Evolutionary conservation across 2,113 vertebrate genomes (phyloP).

Genomic region (Thryonomys swinderianus): DNA sequence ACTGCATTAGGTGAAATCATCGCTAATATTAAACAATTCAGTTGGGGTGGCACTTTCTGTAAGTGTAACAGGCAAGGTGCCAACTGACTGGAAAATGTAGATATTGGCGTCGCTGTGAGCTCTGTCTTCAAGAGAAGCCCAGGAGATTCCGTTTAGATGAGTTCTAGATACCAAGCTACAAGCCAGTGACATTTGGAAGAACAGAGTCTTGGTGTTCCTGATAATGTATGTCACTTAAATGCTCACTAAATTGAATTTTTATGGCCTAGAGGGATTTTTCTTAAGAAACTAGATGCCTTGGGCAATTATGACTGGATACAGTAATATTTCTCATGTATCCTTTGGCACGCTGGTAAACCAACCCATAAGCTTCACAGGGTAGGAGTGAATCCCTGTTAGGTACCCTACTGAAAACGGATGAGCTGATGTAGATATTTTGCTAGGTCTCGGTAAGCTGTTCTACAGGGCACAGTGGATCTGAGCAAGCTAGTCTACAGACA

Average conservation of each 20-base stretch:
- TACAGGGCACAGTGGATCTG: not conserved
- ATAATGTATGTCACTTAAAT: not conserved
- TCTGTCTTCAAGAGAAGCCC: too few relatives aligned
- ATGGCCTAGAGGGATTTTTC: not conserved
- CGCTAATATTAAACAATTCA: not conserved
- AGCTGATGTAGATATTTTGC: not conserved
- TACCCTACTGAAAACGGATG: not conserved
- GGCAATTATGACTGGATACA: not conserved
- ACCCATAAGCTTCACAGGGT: not conserved
- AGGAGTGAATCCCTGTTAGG: not conserved
- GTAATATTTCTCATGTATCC: not conserved
- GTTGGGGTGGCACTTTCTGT: not conserved
- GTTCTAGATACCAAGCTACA: not conserved
- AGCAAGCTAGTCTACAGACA: too few relatives aligned
- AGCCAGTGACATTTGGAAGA: not conserved
- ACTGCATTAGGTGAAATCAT: not conserved
- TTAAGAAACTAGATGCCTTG: not conserved
- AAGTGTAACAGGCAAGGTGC: not conserved
- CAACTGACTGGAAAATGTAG: not conserved
- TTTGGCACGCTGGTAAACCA: not conserved
- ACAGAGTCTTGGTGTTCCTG: rapidly evolving
- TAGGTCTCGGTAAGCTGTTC: too few relatives aligned
- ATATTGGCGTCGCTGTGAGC: rapidly evolving
- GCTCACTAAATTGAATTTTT: not conserved
- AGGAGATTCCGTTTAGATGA: not conserved